Evolutionary conservation across 2,888 invertebrate species (phyloP), one percentile per base, ranked within the genome.

Genomic region (Hesperia comma): DNA sequence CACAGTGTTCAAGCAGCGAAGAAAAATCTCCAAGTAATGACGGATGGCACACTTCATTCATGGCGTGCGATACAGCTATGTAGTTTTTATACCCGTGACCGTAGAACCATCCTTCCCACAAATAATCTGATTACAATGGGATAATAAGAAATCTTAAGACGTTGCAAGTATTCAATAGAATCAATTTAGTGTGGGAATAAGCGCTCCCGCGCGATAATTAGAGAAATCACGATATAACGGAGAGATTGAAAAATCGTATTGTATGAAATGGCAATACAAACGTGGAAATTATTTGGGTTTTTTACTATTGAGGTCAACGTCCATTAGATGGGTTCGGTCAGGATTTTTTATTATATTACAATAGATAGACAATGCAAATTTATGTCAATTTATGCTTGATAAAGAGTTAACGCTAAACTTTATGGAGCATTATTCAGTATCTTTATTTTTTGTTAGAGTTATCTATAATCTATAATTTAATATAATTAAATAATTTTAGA

Each of bases 171-270:
- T 64, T 41, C 64, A 57, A 63, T 63, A 17, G 57, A 57, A 57
- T 63, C 56, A 63, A 63, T 63, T 63, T 51, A 63, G 56, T 57
- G 63, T 63, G 63, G 63, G 63, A 63, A 63, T 12, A 26, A 49
- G 26, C 49, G 51, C 51, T 49, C 51, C 40, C 46, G 72, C 72
- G 74, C 74, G 73, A 73, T 75, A 67, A 71, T 55, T 69, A 63
- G 75, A 71, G 75, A 77, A 77, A 75, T 69, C 72, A 69, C 67
- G 61, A 63, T 63, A n/a, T 57, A 41, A 53, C 53, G 51, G 64
- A 26, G 64, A 64, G 64, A 64, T 64, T 49, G 51, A 57, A 64
- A 64, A 64, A 64, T 58, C 57, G 51, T 32, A 56, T 41, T 26
- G 57, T 37, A 64, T 58, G 56, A 63, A 49, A 54, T 32, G 51